Percentiles rank a stretch among this genome's conserved stretches.
Evolutionary conservation across 2,888 invertebrate species (phyloP).

Genomic region (Hirtodrosophila duncani): DNA sequence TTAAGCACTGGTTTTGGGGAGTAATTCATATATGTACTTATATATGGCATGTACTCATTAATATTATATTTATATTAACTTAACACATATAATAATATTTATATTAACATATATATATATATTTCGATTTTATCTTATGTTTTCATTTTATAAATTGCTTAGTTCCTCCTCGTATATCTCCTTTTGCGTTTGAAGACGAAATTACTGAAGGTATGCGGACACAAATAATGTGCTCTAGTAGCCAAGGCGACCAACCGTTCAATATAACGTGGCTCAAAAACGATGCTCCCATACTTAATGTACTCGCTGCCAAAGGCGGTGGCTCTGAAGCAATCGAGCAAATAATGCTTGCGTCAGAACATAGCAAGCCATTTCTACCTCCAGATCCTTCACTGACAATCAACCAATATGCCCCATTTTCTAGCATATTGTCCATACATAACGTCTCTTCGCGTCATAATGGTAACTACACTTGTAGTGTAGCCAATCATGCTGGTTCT

Average conservation of each 20-base stretch:
- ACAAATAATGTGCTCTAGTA: slow-evolving; percentile 82
- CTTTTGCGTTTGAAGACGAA: slow-evolving; percentile 88
- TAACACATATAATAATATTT: not conserved
- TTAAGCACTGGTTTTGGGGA: too few species aligned
- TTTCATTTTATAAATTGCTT: slow-evolving; percentile 28
- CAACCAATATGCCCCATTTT: slow-evolving; percentile 80
- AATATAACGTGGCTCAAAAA: slow-evolving; percentile 81
- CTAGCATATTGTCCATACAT: slow-evolving; percentile 79
- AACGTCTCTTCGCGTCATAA: slow-evolving; percentile 78
- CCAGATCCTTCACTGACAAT: slow-evolving; percentile 78
- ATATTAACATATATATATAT: not conserved
- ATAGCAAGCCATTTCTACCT: slow-evolving; percentile 37
- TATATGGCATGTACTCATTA: too few species aligned
- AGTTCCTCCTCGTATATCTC: slow-evolving; percentile 90
- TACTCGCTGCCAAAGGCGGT: slow-evolving; percentile 46
- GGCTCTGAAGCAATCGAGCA: slow-evolving; percentile 14
- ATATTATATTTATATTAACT: not conserved
- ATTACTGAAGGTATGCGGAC: slow-evolving; percentile 89
- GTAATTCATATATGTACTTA: too few species aligned
- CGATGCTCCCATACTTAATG: slow-evolving; percentile 76
- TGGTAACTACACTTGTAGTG: slow-evolving; percentile 78
- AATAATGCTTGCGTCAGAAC: slow-evolving; percentile 4
- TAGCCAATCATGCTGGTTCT: slow-evolving; percentile 78
- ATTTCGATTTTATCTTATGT: not conserved
- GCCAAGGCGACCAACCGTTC: slow-evolving; percentile 81